Evolutionary conservation across 2,888 invertebrate genomes (phyloP).

Genomic region (Laothoe populi): DNA sequence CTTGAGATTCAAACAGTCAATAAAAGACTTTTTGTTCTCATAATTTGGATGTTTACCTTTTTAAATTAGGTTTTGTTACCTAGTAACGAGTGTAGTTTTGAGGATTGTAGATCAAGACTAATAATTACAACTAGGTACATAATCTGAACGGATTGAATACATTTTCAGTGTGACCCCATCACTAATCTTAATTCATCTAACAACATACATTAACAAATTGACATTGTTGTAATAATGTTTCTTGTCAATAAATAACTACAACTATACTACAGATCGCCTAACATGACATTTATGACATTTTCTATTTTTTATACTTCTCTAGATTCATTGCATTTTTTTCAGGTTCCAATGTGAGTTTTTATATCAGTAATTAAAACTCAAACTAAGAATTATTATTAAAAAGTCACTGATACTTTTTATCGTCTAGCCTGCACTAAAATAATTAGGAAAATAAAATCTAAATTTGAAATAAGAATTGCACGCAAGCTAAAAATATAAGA

Average conservation of each 20-base stretch:
- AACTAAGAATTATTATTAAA: too few species aligned
- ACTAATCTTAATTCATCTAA: constrained; percentile 8
- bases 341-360: not conserved
- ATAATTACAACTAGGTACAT: not conserved
- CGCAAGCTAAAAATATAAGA: not conserved
- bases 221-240: constrained; percentile 53
- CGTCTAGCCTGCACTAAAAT: too few species aligned
- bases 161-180: constrained; percentile 7
- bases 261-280: constrained; percentile 29
- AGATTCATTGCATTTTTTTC: not conserved
- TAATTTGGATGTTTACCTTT: too few species aligned
- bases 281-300: constrained; percentile 33
- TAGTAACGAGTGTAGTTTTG: too few species aligned
- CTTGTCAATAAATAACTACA: constrained; percentile 17
- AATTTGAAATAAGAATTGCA: not conserved
- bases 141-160: constrained; percentile 13
- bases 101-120: not conserved
- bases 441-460: too few species aligned
- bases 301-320: not conserved
- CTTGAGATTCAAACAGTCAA: too few species aligned
- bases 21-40: too few species aligned
- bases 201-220: constrained; percentile 45
- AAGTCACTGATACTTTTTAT: too few species aligned
- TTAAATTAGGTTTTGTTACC: too few species aligned
- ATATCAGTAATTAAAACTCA: too few species aligned